Evolutionary conservation across 2,797 vertebrate genomes (phyloP).

Genomic region (Fistularia tabacaria): DNA sequence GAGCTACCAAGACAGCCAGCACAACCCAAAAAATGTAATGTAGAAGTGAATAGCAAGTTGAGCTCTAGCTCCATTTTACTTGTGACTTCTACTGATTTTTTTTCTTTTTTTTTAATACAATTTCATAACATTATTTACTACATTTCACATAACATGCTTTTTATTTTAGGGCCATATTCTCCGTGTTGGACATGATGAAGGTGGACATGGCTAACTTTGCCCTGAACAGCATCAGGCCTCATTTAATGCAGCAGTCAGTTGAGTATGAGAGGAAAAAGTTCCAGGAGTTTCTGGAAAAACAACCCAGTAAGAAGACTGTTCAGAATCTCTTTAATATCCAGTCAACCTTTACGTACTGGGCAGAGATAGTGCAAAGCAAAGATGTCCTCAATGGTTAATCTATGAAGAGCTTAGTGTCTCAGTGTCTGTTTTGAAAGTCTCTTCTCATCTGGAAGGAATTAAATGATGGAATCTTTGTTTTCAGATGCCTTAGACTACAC

Average conservation of each 20-base stretch:
- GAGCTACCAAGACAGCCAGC: too few relatives aligned
- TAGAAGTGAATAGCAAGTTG: neutral
- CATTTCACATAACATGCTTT: neutral
- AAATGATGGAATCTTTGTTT: neutral
- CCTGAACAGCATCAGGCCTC: slow-evolving; percentile 88
- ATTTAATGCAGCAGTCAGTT: slow-evolving; percentile 93
- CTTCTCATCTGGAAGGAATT: too few relatives aligned
- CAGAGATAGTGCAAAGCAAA: too few relatives aligned
- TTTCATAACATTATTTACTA: neutral
- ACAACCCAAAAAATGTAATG: neutral
- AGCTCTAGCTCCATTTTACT: neutral
- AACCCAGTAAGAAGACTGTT: slow-evolving; percentile 82
- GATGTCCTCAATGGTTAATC: too few relatives aligned
- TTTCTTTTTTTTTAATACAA: neutral
- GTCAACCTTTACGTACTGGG: too few relatives aligned
- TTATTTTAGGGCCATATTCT: slow-evolving; percentile 86
- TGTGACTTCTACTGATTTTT: neutral
- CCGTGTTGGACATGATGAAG: slow-evolving; percentile 94
- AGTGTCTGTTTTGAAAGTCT: too few relatives aligned
- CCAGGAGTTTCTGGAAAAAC: slow-evolving; percentile 91
- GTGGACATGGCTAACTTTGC: slow-evolving; percentile 97
- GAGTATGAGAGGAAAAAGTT: slow-evolving; percentile 97
- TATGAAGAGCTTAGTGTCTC: too few relatives aligned
- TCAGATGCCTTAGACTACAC: slow-evolving; percentile 91
- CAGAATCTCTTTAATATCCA: too few relatives aligned